Base-by-base conservation (phyloP, 2,113 vertebrate genomes). In the Trematocara macrostoma region DNA sequence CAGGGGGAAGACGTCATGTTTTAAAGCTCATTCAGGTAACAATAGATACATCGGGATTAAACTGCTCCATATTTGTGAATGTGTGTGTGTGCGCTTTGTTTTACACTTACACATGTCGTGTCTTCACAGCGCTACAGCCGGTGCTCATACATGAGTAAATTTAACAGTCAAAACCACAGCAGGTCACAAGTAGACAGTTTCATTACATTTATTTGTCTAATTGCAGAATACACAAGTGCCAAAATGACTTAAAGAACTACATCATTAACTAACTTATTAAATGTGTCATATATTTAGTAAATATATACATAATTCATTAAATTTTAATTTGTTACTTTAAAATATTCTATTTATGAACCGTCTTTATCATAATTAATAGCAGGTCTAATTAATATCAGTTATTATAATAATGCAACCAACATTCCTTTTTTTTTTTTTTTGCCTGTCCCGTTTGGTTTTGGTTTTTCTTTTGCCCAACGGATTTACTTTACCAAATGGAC, bases 211-310 rank as follows among this genome's bases (percentile, higher is more conserved):
- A 6, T 42, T 69, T 23, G 38, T 4, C 11, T 69, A 6, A 69
- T 42, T 69, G 11, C n/a, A 8, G 38, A 42, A 69, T 9, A 0
- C 0, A 20, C 35, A 40, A 26, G 23, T 26, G 23, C 23, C 23
- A 26, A 26, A 26, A 26, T 26, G 23, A 26, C 23, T 26, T 0
- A 67, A 64, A 64, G 59, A 35, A 64, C 16, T 64, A 11, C 59
- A 35, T 64, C 16, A 7, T 64, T 35, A 64, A 64, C 16, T 11
- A 61, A 64, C 59, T 64, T 64, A 3, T 64, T 64, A 64, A 64
- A 64, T 64, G 59, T n/a, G 0, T 38, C 59, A 64, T 64, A n/a
- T 64, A 64, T 64, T 35, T 0, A 64, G 16, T 64, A 35, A n/a
- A 61, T 35, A 61, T n/a, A 2, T 61, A 61, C 29, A n/a, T 35